Percentiles rank a stretch among this genome's conserved stretches.
phyloP scores from a whole-genome alignment of 2,113 vertebrate species.

The Pygoscelis antarcticus region DNA sequence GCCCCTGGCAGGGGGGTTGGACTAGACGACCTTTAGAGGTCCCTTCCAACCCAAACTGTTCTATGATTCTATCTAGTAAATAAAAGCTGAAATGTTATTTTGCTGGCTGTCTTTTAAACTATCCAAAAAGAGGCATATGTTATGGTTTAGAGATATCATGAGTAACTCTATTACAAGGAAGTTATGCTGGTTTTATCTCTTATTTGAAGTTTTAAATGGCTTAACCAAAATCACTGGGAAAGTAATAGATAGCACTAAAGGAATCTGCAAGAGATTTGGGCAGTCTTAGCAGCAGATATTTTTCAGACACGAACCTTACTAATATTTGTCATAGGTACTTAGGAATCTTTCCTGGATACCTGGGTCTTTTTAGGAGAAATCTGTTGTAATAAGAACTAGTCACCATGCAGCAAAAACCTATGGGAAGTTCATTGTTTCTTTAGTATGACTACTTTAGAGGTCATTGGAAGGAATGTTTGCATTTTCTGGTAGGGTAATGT shows the following conservation, averaged over 20 bases:
- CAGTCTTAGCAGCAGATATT: background rate
- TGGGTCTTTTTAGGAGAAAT: background rate
- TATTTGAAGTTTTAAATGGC: background rate
- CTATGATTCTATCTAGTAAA: background rate
- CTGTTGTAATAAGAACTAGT: background rate
- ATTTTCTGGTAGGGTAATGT: background rate
- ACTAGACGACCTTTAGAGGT: no score
- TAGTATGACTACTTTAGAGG: background rate
- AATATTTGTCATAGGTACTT: background rate
- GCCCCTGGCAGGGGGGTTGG: no score
- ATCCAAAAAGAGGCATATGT: background rate
- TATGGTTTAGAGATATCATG: background rate
- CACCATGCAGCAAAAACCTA: background rate
- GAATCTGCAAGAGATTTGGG: background rate
- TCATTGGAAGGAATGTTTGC: background rate
- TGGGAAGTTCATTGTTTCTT: background rate
- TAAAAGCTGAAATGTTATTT: background rate
- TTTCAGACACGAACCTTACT: background rate
- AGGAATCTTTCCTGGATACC: background rate
- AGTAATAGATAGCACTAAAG: background rate
- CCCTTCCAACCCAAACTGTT: no score
- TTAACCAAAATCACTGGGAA: background rate
- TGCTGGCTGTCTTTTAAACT: background rate
- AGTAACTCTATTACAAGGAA: background rate
- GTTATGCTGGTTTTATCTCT: background rate